Conservation (phyloP, 2,888 invertebrate species). For the Ochropleura plecta region DNA sequence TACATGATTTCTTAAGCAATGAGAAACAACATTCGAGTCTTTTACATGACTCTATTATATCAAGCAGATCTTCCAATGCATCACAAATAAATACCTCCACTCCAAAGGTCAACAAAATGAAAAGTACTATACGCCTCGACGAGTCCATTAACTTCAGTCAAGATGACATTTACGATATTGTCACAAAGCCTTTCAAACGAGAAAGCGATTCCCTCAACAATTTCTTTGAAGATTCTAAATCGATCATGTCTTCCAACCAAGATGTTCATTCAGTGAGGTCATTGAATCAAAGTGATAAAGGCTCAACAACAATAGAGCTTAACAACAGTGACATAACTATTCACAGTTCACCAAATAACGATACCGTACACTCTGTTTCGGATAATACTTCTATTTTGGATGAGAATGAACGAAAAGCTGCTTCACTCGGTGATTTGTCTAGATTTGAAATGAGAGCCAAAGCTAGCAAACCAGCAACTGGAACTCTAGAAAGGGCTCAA, state of each 20-base stretch:
- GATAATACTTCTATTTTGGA: conserved; percentile 88
- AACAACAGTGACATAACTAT: conserved; percentile 94
- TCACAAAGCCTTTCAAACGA: conserved; percentile 85
- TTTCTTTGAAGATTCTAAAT: conserved; percentile 86
- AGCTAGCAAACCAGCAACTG: conserved; percentile 86
- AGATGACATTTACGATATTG: conserved; percentile 90
- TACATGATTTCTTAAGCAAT: conserved; percentile 84
- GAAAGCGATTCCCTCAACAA: conserved; percentile 88
- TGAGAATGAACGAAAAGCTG: conserved; percentile 93
- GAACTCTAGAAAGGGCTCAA: conserved; percentile 94
- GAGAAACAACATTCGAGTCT: conserved; percentile 86
- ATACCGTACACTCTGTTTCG: conserved; percentile 82
- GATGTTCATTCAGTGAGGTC: conserved; percentile 86
- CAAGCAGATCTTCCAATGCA: conserved; percentile 70
- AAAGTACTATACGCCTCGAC: conserved; percentile 80
- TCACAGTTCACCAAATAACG: conserved; percentile 92
- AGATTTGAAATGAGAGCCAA: conserved; percentile 90
- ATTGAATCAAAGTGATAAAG: conserved; percentile 87
- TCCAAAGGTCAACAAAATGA: conserved; percentile 85
- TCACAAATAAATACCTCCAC: conserved; percentile 87
- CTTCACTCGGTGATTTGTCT: conserved; percentile 95
- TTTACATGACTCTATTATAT: conserved; percentile 75
- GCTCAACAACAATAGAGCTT: conserved; percentile 93
- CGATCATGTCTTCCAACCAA: conserved; percentile 87
- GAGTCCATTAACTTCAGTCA: conserved; percentile 87